Percentiles rank a stretch among this genome's conserved stretches.
These are phyloP conservation scores for Tenthredo notha DNA, from an alignment of 2,888 invertebrate species.

Conservation along the genomic window DNA sequence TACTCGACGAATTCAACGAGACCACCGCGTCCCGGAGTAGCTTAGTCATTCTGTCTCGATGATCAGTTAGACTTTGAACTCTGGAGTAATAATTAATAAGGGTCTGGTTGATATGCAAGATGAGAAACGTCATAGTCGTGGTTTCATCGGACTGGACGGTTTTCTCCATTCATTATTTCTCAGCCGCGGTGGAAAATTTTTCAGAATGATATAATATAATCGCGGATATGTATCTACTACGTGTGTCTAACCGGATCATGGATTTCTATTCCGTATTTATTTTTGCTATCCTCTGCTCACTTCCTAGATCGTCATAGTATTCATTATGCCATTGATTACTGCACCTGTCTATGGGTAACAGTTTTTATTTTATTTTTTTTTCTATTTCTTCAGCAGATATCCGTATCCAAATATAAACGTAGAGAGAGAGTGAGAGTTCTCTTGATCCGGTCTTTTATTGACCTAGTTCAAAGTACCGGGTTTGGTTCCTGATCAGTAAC, in stretches of 20 bases:
- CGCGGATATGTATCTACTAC: neutral
- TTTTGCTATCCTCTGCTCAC: neutral
- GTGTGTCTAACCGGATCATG: neutral
- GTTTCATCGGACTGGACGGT: neutral
- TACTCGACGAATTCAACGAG: constrained; percentile 36
- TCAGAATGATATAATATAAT: neutral
- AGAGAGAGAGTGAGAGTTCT: constrained; percentile 32
- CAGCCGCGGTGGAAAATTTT: neutral
- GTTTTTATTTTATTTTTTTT: no score
- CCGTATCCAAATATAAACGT: neutral
- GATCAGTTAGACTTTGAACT: constrained; percentile 11
- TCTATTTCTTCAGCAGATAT: neutral
- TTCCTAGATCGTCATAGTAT: constrained; percentile 11
- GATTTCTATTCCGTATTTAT: neutral
- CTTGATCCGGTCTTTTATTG: constrained; percentile 20
- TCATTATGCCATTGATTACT: neutral
- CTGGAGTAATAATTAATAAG: constrained; percentile 9
- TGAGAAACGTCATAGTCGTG: neutral
- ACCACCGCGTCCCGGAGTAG: constrained; percentile 25
- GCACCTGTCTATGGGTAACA: neutral
- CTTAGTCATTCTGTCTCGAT: constrained; percentile 18
- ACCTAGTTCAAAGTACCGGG: constrained; percentile 44
- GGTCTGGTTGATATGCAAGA: neutral
- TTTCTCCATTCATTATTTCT: neutral
- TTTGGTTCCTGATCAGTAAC: constrained; percentile 43